phyloP scores from a whole-genome alignment of 2,113 vertebrate species.

The Meriones unguiculatus region DNA sequence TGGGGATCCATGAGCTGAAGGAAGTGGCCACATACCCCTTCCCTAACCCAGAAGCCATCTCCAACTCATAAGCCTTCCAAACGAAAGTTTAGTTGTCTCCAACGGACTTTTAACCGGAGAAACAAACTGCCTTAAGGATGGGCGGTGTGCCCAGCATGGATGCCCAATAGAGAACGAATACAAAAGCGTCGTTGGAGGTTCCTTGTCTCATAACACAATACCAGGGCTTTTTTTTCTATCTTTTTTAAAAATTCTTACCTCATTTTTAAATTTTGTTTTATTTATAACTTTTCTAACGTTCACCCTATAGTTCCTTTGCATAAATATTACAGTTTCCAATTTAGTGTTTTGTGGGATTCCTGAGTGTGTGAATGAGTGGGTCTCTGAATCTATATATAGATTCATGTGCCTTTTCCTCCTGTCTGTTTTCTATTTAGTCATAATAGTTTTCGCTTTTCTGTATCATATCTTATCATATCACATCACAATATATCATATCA shows the following conservation, averaged over 20 bases:
- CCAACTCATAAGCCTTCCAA: neutral
- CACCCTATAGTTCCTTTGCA: neutral
- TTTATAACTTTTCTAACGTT: neutral
- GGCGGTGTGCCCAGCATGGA: neutral
- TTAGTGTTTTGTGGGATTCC: neutral
- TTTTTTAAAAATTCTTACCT: neutral
- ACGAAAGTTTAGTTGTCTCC: neutral
- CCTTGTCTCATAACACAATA: neutral
- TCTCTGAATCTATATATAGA: neutral
- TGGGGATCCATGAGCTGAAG: neutral
- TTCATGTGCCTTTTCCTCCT: too few relatives aligned
- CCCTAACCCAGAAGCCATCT: neutral
- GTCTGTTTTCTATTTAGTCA: too few relatives aligned
- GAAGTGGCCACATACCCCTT: neutral
- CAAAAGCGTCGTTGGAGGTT: neutral
- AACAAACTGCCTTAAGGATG: neutral
- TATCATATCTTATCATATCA: neutral
- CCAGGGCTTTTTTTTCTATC: neutral
- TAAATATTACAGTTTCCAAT: too few relatives aligned
- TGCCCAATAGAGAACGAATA: neutral
- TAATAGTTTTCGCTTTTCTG: neutral
- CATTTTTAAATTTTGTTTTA: neutral
- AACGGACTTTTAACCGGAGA: neutral
- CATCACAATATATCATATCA: neutral
- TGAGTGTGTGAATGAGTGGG: neutral